A percentile compares a stretch with the other conserved stretches of the same genome.
Evolutionary conservation across 53 echinoderm and acorn worm genomes (phyloP).

Genomic region (Holothuria leucospilota): DNA sequence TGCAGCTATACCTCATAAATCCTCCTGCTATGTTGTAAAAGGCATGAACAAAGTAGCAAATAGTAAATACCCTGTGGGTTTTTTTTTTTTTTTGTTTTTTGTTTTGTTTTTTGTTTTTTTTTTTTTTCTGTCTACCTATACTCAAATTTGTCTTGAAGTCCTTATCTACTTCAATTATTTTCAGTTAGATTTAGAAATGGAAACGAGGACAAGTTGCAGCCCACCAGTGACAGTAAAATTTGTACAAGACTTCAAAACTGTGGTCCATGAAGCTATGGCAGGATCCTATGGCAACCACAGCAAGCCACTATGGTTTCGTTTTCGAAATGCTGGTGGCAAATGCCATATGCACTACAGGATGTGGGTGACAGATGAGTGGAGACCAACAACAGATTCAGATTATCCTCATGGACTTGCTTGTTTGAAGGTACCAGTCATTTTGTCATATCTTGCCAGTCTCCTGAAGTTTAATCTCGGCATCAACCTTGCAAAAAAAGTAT

Average conservation of each 20-base stretch:
- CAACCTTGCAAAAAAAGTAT: no score
- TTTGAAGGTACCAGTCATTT: neutral
- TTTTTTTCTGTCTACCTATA: no score
- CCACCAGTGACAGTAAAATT: neutral
- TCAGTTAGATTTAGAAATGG: neutral
- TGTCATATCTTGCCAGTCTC: no score
- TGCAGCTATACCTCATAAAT: no score
- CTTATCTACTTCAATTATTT: neutral
- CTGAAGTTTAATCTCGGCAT: no score
- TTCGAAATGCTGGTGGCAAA: neutral
- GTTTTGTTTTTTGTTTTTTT: no score
- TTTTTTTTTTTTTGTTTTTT: no score
- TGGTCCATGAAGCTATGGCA: neutral
- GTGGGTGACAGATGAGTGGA: conserved; percentile 5
- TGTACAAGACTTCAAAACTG: neutral
- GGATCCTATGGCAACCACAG: neutral
- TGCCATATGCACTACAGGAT: conserved; percentile 4
- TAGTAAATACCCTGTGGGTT: no score
- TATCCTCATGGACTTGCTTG: conserved; percentile 6
- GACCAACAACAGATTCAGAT: neutral
- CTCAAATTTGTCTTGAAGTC: no score
- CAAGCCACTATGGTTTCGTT: conserved; percentile 10
- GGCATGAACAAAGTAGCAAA: no score
- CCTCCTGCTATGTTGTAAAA: no score
- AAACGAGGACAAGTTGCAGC: neutral